Conservation (phyloP, 2,888 invertebrate genomes). For the Ceraclea dissimilis region DNA sequence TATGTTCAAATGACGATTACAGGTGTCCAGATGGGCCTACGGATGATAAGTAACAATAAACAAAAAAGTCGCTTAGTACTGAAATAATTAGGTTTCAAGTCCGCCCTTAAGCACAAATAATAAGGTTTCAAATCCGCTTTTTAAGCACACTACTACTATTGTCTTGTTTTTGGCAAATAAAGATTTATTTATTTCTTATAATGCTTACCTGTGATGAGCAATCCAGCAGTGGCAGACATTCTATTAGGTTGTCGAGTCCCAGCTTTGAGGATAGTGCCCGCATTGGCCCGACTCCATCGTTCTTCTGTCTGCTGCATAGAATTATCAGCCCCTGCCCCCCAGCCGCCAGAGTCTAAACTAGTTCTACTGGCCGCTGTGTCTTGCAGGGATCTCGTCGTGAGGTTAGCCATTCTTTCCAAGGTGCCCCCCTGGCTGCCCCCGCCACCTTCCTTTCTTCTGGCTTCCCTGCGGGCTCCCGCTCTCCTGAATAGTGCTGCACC, state of each 20-base stretch:
- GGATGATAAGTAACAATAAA: too few relatives aligned
- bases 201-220: conserved; percentile 49
- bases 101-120: too few relatives aligned
- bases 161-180: too few relatives aligned
- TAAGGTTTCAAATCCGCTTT: too few relatives aligned
- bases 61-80: too few relatives aligned
- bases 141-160: too few relatives aligned
- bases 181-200: too few relatives aligned
- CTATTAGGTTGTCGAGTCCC: conserved; percentile 34
- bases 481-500: conserved; percentile 84
- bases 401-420: not conserved
- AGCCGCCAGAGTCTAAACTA: conserved; percentile 36
- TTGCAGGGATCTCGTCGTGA: conserved; percentile 5
- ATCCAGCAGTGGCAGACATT: conserved; percentile 42
- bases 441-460: conserved; percentile 29
- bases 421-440: conserved; percentile 2
- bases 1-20: too few relatives aligned
- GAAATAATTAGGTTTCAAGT: too few relatives aligned
- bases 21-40: too few relatives aligned
- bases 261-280: conserved; percentile 36
- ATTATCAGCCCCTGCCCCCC: conserved; percentile 11
- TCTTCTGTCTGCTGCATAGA: conserved; percentile 32
- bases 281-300: conserved; percentile 37
- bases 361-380: conserved; percentile 34
- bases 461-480: conserved; percentile 53